Percentiles rank a stretch among this genome's conserved stretches.
Conservation (phyloP, 1,140 invertebrate genomes). For the Drosophila persimilis region DNA sequence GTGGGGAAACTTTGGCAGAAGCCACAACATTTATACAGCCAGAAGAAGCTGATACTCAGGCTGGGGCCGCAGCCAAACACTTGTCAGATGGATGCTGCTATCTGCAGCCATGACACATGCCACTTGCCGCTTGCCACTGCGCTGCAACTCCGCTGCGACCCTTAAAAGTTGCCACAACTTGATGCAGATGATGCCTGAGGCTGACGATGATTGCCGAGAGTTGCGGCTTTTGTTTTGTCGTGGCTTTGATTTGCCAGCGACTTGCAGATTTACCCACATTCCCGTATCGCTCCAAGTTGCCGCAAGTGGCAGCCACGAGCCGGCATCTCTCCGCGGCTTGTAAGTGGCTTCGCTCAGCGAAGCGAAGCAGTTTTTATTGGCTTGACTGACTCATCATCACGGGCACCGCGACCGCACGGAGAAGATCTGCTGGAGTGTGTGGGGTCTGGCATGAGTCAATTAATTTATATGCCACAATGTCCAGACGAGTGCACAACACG, state of each 20-base stretch:
- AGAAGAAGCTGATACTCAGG: conserved; percentile 17
- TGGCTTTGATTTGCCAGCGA: conserved; percentile 57
- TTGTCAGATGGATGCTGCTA: conserved; percentile 30
- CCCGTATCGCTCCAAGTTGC: conserved; percentile 49
- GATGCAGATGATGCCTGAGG: conserved; percentile 51
- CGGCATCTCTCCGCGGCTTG: conserved; percentile 43
- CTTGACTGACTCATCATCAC: conserved; percentile 58
- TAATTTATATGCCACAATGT: conserved; percentile 69
- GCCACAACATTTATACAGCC: conserved; percentile 34
- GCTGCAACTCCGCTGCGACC: conserved; percentile 33
- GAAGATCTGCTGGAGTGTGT: conserved; percentile 13
- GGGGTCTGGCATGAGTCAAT: conserved; percentile 69
- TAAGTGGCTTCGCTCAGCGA: conserved; percentile 58
- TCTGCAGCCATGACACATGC: conserved; percentile 42
- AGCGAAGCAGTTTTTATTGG: conserved; percentile 59
- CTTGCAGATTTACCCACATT: conserved; percentile 67
- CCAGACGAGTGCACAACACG: conserved; percentile 64
- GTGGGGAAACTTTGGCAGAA: conserved; percentile 18
- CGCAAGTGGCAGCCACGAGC: conserved; percentile 46
- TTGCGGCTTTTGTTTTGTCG: conserved; percentile 49
- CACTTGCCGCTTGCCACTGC: conserved; percentile 13
- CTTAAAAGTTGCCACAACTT: conserved; percentile 53
- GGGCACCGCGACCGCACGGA: neutral
- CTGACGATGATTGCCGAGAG: conserved; percentile 35
- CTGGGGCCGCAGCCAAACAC: conserved; percentile 24